Percentiles rank a stretch among this genome's conserved stretches.
phyloP scores from a whole-genome alignment of 2,113 vertebrate genomes.

The Sander vitreus region DNA sequence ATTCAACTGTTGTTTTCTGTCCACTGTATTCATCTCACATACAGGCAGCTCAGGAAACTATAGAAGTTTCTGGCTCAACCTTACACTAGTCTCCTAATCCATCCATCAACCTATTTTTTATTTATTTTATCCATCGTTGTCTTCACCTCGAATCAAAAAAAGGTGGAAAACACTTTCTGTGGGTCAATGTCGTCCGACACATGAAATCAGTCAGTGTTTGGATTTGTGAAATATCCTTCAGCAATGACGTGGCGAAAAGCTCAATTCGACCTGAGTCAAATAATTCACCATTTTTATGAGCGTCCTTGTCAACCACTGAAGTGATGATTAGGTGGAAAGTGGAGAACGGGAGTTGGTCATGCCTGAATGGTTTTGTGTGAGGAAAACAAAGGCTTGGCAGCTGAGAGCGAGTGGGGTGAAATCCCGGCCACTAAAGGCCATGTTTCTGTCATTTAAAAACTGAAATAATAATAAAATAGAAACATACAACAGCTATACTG shows the following conservation, averaged over 20 bases:
- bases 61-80: constrained; percentile 51
- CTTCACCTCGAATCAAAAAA: constrained; percentile 33
- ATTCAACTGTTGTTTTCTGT: constrained; percentile 3
- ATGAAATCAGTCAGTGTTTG: constrained; percentile 51
- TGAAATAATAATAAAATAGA: background rate
- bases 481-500: background rate
- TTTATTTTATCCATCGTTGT: background rate
- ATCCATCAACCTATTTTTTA: constrained; percentile 45
- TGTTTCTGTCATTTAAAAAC: background rate
- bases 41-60: constrained; percentile 29
- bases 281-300: constrained; percentile 74
- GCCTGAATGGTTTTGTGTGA: constrained; percentile 42
- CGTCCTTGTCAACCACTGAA: constrained; percentile 75
- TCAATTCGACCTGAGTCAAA: constrained; percentile 65
- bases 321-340: constrained; percentile 73
- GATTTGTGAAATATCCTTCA: constrained; percentile 77
- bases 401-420: constrained; percentile 26
- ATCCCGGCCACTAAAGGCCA: background rate
- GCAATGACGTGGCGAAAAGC: constrained; percentile 69
- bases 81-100: constrained; percentile 47
- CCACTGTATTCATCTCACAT: constrained; percentile 25
- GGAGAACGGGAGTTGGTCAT: constrained; percentile 63
- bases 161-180: constrained; percentile 22
- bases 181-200: constrained; percentile 51
- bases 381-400: constrained; percentile 59